Conservation (phyloP, 1,140 invertebrate species). For the Sinella curviseta region DNA sequence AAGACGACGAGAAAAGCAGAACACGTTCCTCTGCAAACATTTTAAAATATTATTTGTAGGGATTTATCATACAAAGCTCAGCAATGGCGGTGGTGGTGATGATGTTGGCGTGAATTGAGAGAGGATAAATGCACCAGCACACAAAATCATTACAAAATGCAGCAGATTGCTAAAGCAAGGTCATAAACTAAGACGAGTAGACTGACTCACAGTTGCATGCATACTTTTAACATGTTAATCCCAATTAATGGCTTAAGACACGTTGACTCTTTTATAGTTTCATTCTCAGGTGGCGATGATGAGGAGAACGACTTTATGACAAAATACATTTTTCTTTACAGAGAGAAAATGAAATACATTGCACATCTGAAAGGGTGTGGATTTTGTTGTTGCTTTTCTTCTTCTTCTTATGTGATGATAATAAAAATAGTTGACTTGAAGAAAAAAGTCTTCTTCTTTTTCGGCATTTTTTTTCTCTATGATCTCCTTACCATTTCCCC, state of each 20-base stretch:
- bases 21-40: not conserved
- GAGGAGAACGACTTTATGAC: not conserved
- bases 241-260: slow-evolving; percentile 41
- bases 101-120: not conserved
- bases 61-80: not conserved
- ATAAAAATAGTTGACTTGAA: slow-evolving; percentile 25
- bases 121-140: too few species aligned
- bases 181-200: slow-evolving; percentile 40
- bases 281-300: not conserved
- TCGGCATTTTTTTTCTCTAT: not conserved
- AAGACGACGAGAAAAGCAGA: not conserved
- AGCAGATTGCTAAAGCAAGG: too few species aligned
- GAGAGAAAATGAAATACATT: not conserved
- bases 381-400: too few species aligned
- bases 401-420: slow-evolving; percentile 8
- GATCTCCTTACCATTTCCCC: not conserved
- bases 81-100: not conserved
- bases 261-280: not conserved
- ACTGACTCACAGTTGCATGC: too few species aligned
- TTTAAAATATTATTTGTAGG: not conserved
- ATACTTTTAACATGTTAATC: slow-evolving; percentile 41
- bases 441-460: not conserved
- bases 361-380: slow-evolving; percentile 6
- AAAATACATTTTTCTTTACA: not conserved
- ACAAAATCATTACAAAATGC: too few species aligned